Evolutionary conservation across 2,888 invertebrate genomes (phyloP).

Genomic region (Andrena marginata): DNA sequence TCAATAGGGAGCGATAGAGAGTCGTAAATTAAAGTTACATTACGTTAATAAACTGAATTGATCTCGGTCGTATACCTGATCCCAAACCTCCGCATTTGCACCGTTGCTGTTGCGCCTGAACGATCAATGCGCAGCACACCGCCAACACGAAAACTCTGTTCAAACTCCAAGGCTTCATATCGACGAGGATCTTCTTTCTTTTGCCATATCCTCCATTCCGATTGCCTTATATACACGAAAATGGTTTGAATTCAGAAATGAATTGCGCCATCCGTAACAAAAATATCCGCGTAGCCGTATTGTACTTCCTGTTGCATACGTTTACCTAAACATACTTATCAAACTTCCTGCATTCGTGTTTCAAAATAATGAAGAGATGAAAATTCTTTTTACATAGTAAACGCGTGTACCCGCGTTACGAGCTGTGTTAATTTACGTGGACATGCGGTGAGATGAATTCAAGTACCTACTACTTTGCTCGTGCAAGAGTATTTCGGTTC

Average conservation of each 20-base stretch:
- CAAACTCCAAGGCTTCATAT: slow-evolving; percentile 61
- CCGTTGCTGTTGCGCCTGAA: slow-evolving; percentile 34
- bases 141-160: slow-evolving; percentile 42
- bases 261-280: too few species aligned
- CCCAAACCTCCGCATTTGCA: slow-evolving; percentile 68
- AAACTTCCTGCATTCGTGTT: slow-evolving; percentile 28
- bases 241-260: slow-evolving; percentile 2
- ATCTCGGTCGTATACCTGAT: slow-evolving; percentile 55
- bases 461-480: too few species aligned
- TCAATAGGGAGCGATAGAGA: not conserved
- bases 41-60: not conserved
- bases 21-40: not conserved
- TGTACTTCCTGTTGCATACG: slow-evolving; percentile 45
- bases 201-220: slow-evolving; percentile 14
- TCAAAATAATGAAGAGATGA: not conserved
- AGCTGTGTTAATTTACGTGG: not conserved
- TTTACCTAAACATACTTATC: not conserved
- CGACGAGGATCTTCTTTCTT: slow-evolving; percentile 27
- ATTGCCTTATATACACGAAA: slow-evolving; percentile 58
- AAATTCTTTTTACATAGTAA: slow-evolving; percentile 4
- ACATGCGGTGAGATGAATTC: not conserved
- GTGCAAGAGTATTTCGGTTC: slow-evolving; percentile 1
- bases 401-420: not conserved
- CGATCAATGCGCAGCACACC: slow-evolving; percentile 33
- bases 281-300: slow-evolving; percentile 1